Percentiles rank a stretch among this genome's conserved stretches.
Conservation (phyloP, 2,888 invertebrate species). For the Hirudinaria manillensis region DNA sequence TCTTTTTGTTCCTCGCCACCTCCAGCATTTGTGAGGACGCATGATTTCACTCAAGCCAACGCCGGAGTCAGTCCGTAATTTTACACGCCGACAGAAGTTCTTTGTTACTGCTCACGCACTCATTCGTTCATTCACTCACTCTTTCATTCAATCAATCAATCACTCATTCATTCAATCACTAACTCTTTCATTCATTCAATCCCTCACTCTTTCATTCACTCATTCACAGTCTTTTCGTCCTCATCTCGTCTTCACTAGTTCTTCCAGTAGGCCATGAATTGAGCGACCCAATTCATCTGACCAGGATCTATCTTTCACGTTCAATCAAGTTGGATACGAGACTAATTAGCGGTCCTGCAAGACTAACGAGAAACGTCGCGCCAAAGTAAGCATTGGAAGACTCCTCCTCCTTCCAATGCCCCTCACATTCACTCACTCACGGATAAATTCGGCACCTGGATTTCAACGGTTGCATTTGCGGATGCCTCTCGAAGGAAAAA, state of each 20-base stretch:
- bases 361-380: conserved; percentile 16
- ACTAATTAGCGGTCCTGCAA: conserved; percentile 10
- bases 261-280: background rate
- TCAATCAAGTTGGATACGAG: conserved; percentile 10
- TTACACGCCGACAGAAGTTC: no score
- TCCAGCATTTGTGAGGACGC: background rate
- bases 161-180: background rate
- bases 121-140: no score
- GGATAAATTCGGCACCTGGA: no score
- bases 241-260: background rate
- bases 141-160: background rate
- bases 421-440: background rate
- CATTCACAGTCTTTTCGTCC: background rate
- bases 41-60: no score
- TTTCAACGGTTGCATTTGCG: no score
- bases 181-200: background rate
- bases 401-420: background rate
- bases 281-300: conserved; percentile 5
- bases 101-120: no score
- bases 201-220: background rate
- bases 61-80: no score
- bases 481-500: no score
- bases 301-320: conserved; percentile 14
- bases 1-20: background rate
- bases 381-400: conserved; percentile 4